These are phyloP conservation scores for Pseudolycoriella hygida DNA, from an alignment of 2,888 invertebrate species.

Conservation along the genomic window DNA sequence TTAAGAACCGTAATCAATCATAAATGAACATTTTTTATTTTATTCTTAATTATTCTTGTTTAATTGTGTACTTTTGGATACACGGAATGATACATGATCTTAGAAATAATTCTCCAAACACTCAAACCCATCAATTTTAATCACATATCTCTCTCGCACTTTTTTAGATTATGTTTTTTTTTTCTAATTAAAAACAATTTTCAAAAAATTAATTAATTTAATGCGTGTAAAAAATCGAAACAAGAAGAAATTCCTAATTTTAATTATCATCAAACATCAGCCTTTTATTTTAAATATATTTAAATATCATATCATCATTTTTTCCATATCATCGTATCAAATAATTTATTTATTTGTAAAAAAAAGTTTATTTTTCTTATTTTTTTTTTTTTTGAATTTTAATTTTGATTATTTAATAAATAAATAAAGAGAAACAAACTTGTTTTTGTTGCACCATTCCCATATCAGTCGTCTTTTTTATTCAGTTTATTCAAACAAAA, in stretches of 20 bases:
- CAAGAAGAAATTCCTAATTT: background rate
- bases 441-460: slow-evolving; percentile 5
- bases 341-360: background rate
- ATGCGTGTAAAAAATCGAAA: too few species aligned
- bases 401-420: background rate
- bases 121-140: too few species aligned
- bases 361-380: background rate
- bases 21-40: too few species aligned
- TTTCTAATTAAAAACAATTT: too few species aligned
- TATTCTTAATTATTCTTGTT: too few species aligned
- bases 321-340: background rate
- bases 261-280: slow-evolving; percentile 5
- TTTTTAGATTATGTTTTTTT: too few species aligned
- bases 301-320: background rate
- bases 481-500: background rate
- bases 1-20: too few species aligned
- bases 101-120: too few species aligned
- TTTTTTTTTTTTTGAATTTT: slow-evolving; percentile 2
- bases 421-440: background rate
- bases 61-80: too few species aligned
- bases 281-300: slow-evolving; percentile 3
- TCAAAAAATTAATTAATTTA: too few species aligned
- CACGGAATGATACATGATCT: too few species aligned
- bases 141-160: too few species aligned
- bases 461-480: slow-evolving; percentile 5